Evolutionary conservation across 2,797 vertebrate species (phyloP), one percentile per base, ranked within the genome.

Genomic region (Jordanella pulchra): DNA sequence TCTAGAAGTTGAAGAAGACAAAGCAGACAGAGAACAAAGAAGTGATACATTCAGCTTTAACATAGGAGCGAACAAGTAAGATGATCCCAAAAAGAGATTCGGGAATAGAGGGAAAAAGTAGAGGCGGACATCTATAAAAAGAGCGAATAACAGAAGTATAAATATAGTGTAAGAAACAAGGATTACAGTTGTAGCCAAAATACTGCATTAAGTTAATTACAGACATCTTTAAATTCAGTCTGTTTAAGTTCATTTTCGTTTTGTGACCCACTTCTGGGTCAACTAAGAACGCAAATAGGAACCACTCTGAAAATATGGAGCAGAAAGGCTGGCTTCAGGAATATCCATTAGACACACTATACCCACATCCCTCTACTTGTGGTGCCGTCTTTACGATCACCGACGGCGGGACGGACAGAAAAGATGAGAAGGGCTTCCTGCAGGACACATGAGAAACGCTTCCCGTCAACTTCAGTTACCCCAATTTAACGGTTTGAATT

Each of bases 301-400:
- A 78, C 72, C 73, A 45, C 65, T 65, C 58, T 17, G 21, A 69
- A 50, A 53, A 58, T n/a, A n/a, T n/a, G 55, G 77, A 82, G 83
- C 23, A 25, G 61, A 77, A 77, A 85, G 86, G 21, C 53, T 45
- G 21, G 69, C 82, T 89, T 85, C 80, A 87, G 89, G 90, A 90
- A 90, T 85, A 92, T 88, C 83, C 86, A 90, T 91, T 87, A 90
- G 91, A 86, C 86, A 92, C 69, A 61, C 80, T 72, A 91, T 58
- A 84, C 79, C 67, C 65, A 63, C 35, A 25, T 71, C 80, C 73
- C 64, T 82, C 69, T 47, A 74, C 67, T 58, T 83, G 80, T 67
- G 76, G 87, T 89, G 91, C 89, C 88, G 86, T 89, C 80, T 93
- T 93, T 91, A 93, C 81, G 89, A 89, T 83, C 80, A 82, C 81